Percentiles rank a stretch among this genome's conserved stretches.
phyloP scores from a whole-genome alignment of 2,888 invertebrate genomes.

The Endotricha flammealis region DNA sequence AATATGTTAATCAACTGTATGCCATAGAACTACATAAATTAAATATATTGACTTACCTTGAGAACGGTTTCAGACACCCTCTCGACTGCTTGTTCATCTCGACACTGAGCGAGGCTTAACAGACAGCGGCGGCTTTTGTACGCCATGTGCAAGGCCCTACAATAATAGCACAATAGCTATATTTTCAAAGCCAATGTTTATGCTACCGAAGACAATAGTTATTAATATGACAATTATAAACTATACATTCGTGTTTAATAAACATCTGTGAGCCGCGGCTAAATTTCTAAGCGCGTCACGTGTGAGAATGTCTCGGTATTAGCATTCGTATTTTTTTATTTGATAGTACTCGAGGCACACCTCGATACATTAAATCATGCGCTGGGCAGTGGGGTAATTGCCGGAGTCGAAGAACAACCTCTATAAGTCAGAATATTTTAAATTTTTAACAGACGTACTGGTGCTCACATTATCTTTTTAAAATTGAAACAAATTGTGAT shows the following conservation, averaged over 20 bases:
- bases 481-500: no score
- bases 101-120: conserved; percentile 59
- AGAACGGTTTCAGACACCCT: conserved; percentile 64
- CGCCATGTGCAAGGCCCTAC: conserved; percentile 67
- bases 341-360: no score
- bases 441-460: no score
- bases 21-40: no score
- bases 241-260: conserved; percentile 60
- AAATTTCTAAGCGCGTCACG: conserved; percentile 50
- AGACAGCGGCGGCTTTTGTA: conserved; percentile 73
- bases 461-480: no score
- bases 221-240: conserved; percentile 68
- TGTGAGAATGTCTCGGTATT: conserved; percentile 42
- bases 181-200: conserved; percentile 52
- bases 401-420: no score
- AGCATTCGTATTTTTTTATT: no score
- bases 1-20: no score
- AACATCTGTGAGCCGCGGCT: conserved; percentile 46
- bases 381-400: no score
- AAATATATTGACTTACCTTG: conserved; percentile 44
- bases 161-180: conserved; percentile 52
- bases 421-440: no score
- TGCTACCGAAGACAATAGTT: conserved; percentile 61
- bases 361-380: no score
- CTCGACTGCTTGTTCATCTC: conserved; percentile 51